These are phyloP conservation scores for Drosophila nannoptera DNA, from an alignment of 1,140 invertebrate species.

Conservation along the genomic window DNA sequence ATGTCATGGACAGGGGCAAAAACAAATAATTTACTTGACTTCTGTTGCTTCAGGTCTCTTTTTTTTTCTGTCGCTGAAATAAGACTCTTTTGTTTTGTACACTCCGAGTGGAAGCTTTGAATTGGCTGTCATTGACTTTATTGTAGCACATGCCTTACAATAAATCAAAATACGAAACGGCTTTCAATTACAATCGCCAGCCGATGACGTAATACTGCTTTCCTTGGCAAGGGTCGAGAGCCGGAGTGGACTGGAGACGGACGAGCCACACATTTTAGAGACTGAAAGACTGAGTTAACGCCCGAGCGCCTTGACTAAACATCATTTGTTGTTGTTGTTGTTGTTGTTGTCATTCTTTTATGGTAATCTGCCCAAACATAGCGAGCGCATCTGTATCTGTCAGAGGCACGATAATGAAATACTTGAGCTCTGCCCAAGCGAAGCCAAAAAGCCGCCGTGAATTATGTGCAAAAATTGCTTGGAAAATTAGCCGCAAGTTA, in stretches of 20 bases:
- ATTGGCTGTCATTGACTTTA: constrained; percentile 62
- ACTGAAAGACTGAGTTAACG: constrained; percentile 38
- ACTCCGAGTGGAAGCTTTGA: constrained; percentile 16
- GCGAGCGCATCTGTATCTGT: constrained; percentile 26
- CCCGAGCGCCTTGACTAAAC: constrained; percentile 54
- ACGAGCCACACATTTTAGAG: neutral
- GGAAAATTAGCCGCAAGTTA: constrained; percentile 59
- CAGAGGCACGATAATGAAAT: constrained; percentile 28
- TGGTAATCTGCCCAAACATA: constrained; percentile 70
- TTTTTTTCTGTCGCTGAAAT: constrained; percentile 17
- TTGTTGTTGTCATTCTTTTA: constrained; percentile 24
- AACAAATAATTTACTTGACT: constrained; percentile 37
- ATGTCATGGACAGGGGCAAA: constrained; percentile 57
- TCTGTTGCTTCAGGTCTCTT: constrained; percentile 15
- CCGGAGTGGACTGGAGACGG: neutral
- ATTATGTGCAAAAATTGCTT: constrained; percentile 69
- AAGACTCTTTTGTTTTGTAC: constrained; percentile 25
- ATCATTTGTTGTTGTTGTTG: constrained; percentile 10
- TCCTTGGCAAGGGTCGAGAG: constrained; percentile 11
- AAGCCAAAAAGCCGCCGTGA: constrained; percentile 43
- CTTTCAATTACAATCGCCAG: constrained; percentile 31
- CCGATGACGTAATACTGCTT: constrained; percentile 62
- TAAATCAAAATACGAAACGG: constrained; percentile 57
- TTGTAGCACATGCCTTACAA: constrained; percentile 66
- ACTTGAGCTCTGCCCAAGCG: constrained; percentile 32